Base-by-base conservation (phyloP, 2,113 vertebrate genomes). In the Ahaetulla prasina region DNA sequence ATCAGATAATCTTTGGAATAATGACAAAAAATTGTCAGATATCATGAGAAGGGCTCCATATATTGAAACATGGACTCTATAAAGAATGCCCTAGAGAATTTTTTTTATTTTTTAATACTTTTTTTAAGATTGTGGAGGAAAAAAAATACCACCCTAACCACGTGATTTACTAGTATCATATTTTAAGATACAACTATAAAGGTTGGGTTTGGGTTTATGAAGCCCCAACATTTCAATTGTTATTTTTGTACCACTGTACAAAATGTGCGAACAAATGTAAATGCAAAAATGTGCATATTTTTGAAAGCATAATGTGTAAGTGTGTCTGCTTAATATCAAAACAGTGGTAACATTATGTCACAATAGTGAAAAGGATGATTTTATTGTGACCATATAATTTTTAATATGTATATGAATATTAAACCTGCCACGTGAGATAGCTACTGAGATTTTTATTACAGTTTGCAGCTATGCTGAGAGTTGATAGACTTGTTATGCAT, bases 41-140 rank as follows among this genome's bases (percentile, higher is more conserved):
- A 35, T 6, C 14, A 2, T 35, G 63, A 74, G 14, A 74, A 74
- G 63, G n/a, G n/a, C 14, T 74, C 16, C 2, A 74, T 74, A 74
- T 74, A 74, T 74, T 35, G 63, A 74, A 35, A 74, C n/a, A 35
- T 35, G 14, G 14, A 2, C 14, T 74, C 14, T 74, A 74, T 14
- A 35, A 35, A 35, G 63, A 4, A 18, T 74, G n/a, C 18, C n/a
- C 63, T 68, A 35, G n/a, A 74, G 2, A 8, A n/a, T n/a, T n/a
- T n/a, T n/a, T n/a, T n/a, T n/a, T n/a, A n/a, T n/a, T n/a, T n/a
- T n/a, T n/a, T n/a, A n/a, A n/a, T n/a, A n/a, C n/a, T n/a, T n/a
- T n/a, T 90, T 90, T 90, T 10, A 86, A 86, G 53, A 60, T 39
- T 4, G 93, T 92, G 50, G 92, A 93, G 93, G 87, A 43, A 39